A percentile compares a stretch with the other conserved stretches of the same genome.
Evolutionary conservation across 2,888 invertebrate species (phyloP).

Genomic region (Perdita meconis): DNA sequence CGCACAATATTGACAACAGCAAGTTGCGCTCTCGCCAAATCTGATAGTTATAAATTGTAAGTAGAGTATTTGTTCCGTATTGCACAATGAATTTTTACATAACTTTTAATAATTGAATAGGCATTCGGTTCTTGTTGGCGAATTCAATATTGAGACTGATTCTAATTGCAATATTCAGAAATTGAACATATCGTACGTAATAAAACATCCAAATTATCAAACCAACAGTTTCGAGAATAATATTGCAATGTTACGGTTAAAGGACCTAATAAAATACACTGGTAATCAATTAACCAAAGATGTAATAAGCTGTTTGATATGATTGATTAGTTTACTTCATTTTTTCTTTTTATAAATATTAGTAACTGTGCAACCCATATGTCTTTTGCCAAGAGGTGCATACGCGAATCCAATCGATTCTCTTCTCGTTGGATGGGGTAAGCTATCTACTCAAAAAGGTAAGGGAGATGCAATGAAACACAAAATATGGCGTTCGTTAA

Average conservation of each 20-base stretch:
- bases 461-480: constrained; percentile 64
- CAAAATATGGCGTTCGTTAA: neutral
- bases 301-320: neutral
- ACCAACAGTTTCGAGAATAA: constrained; percentile 86
- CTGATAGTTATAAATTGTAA: constrained; percentile 91
- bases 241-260: constrained; percentile 90
- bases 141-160: constrained; percentile 89
- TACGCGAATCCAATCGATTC: constrained; percentile 84
- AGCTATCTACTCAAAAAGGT: constrained; percentile 87
- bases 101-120: constrained; percentile 82
- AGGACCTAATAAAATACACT: constrained; percentile 88
- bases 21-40: constrained; percentile 91
- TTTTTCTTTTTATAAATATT: constrained; percentile 72
- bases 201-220: constrained; percentile 91
- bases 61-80: constrained; percentile 76
- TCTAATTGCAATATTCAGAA: constrained; percentile 91
- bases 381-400: constrained; percentile 85
- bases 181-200: constrained; percentile 90
- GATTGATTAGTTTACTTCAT: constrained; percentile 14
- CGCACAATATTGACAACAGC: constrained; percentile 90
- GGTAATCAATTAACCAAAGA: constrained; percentile 83
- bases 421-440: constrained; percentile 90
- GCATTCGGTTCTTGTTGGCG: constrained; percentile 90
- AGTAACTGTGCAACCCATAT: constrained; percentile 92
- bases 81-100: neutral